Evolutionary conservation across 2,888 invertebrate genomes (phyloP).

Genomic region (Protophormia terraenovae): DNA sequence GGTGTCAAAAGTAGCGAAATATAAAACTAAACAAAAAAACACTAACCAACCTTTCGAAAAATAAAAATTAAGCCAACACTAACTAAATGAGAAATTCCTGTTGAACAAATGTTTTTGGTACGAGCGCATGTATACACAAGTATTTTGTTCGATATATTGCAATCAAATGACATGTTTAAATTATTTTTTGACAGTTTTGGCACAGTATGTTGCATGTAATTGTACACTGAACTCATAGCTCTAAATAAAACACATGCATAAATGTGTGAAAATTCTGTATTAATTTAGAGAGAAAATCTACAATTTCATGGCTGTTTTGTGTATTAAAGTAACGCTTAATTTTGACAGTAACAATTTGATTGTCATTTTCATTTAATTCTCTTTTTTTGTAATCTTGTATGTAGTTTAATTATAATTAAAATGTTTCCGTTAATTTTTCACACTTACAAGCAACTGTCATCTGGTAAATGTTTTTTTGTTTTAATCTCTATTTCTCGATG

Average conservation of each 20-base stretch:
- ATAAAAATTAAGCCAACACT: conserved; percentile 18
- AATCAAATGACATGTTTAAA: conserved; percentile 62
- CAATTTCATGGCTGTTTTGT: conserved; percentile 58
- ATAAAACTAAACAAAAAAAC: conserved; percentile 1
- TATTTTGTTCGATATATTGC: conserved; percentile 41
- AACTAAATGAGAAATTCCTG: background rate
- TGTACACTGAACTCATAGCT: conserved; percentile 19
- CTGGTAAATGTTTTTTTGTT: conserved; percentile 4
- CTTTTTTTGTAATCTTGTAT: background rate
- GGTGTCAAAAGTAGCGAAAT: conserved; percentile 52
- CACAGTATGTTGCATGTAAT: conserved; percentile 56
- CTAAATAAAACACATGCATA: background rate
- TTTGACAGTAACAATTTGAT: conserved; percentile 50
- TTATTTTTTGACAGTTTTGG: conserved; percentile 59
- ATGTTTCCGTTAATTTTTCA: conserved; percentile 54
- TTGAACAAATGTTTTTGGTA: conserved; percentile 25
- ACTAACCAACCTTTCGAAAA: conserved; percentile 33
- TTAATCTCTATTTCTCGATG: background rate
- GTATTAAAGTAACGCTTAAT: conserved; percentile 45
- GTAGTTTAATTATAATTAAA: conserved; percentile 51
- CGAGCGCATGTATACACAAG: background rate
- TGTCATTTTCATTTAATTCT: conserved; percentile 39
- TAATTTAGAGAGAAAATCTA: conserved; percentile 35
- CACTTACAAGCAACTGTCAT: conserved; percentile 37
- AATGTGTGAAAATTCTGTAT: conserved; percentile 18